A percentile compares a stretch with the other conserved stretches of the same genome.
These are phyloP conservation scores for Hippoglossus stenolepis DNA, from an alignment of 2,113 vertebrate species.

Conservation along the genomic window DNA sequence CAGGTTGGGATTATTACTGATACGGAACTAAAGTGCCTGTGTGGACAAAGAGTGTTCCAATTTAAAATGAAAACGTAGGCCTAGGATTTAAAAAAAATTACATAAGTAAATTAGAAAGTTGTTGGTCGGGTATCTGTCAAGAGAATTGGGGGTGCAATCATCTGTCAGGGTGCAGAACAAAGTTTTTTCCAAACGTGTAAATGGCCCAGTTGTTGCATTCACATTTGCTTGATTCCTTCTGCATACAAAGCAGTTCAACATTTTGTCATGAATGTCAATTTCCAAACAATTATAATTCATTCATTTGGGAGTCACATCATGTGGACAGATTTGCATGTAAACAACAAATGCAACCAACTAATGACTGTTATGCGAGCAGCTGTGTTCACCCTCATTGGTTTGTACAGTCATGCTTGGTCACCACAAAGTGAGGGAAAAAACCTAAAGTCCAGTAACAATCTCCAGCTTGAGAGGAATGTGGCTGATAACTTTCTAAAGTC, in stretches of 20 bases:
- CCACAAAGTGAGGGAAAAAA: background rate
- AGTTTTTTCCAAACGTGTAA: slow-evolving; percentile 49
- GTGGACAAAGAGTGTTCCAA: too few relatives aligned
- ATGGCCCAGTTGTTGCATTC: slow-evolving; percentile 61
- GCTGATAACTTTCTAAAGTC: slow-evolving; percentile 43
- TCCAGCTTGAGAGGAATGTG: slow-evolving; percentile 18
- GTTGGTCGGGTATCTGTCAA: slow-evolving; percentile 8
- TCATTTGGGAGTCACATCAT: slow-evolving; percentile 61
- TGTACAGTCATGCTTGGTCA: slow-evolving; percentile 4
- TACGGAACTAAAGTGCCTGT: too few relatives aligned
- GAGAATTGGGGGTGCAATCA: slow-evolving; percentile 49
- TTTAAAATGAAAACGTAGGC: too few relatives aligned
- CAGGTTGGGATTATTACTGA: too few relatives aligned
- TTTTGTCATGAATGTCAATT: slow-evolving; percentile 58
- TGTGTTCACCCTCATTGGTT: slow-evolving; percentile 11
- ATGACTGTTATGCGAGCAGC: slow-evolving; percentile 51
- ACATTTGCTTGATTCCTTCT: slow-evolving; percentile 51
- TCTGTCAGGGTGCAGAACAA: slow-evolving; percentile 36
- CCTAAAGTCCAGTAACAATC: slow-evolving; percentile 14
- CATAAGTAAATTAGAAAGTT: background rate
- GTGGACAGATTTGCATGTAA: slow-evolving; percentile 60
- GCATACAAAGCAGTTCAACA: slow-evolving; percentile 51
- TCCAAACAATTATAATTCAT: slow-evolving; percentile 60
- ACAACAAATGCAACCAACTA: slow-evolving; percentile 47
- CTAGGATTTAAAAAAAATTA: too few relatives aligned